phyloP scores from a whole-genome alignment of 1,140 invertebrate species.

The Thaumatotibia leucotreta region DNA sequence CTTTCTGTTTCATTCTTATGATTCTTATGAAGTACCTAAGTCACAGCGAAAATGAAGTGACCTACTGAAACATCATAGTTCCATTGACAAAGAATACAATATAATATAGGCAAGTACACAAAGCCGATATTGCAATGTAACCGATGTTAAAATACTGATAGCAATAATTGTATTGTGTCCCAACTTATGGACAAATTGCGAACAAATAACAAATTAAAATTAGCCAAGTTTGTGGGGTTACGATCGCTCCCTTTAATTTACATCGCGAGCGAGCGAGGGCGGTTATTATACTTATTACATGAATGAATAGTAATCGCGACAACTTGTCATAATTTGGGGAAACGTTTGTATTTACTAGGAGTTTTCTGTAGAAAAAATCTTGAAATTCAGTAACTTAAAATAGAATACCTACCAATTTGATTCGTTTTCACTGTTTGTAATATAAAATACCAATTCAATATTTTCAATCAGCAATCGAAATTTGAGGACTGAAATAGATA shows the following conservation, averaged over 20 bases:
- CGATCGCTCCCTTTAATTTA: conserved; percentile 53
- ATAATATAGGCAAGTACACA: too few species aligned
- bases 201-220: conserved; percentile 61
- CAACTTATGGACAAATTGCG: conserved; percentile 1
- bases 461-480: too few species aligned
- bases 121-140: not conserved
- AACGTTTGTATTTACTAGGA: not conserved
- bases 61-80: too few species aligned
- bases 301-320: not conserved
- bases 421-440: too few species aligned
- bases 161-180: not conserved
- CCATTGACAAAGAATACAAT: too few species aligned
- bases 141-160: not conserved
- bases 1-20: too few species aligned
- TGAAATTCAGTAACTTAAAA: not conserved
- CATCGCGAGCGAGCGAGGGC: conserved; percentile 37
- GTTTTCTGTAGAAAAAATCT: not conserved
- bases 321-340: not conserved
- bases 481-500: too few species aligned
- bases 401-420: too few species aligned
- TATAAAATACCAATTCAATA: too few species aligned
- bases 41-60: too few species aligned
- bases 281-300: not conserved
- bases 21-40: too few species aligned
- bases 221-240: conserved; percentile 44